phyloP scores from a whole-genome alignment of 1,140 invertebrate species.

The Rhagoletis zephyria region DNA sequence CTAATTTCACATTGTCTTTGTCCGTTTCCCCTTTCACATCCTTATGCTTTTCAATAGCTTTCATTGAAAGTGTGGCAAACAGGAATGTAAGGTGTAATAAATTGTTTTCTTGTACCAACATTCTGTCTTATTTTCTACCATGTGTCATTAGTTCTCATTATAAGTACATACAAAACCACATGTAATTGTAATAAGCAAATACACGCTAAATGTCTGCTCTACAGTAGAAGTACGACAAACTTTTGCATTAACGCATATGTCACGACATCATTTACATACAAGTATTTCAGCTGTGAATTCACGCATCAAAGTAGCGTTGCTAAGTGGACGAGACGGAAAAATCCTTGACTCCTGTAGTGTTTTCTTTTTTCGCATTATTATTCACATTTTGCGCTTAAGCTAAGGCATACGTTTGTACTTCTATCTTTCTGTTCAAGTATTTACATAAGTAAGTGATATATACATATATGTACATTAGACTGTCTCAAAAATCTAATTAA shows the following conservation, averaged over 20 bases:
- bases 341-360: slow-evolving; percentile 29
- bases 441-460: too few relatives aligned
- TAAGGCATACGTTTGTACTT: background rate
- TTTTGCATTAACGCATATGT: background rate
- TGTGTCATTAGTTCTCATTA: slow-evolving; percentile 31
- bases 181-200: background rate
- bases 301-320: slow-evolving; percentile 22
- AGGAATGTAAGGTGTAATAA: background rate
- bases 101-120: background rate
- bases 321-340: slow-evolving; percentile 33
- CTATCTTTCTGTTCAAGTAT: background rate
- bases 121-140: background rate
- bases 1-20: too few relatives aligned
- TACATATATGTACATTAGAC: too few relatives aligned
- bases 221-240: background rate
- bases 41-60: too few relatives aligned
- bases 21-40: too few relatives aligned
- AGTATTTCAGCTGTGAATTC: background rate
- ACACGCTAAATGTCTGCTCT: background rate
- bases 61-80: background rate
- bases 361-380: background rate
- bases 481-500: too few relatives aligned
- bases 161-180: background rate
- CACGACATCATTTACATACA: background rate
- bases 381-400: background rate